Evolutionary conservation across 2,113 vertebrate species (phyloP), one percentile per base, ranked within the genome.

Genomic region (Macrotus californicus): DNA sequence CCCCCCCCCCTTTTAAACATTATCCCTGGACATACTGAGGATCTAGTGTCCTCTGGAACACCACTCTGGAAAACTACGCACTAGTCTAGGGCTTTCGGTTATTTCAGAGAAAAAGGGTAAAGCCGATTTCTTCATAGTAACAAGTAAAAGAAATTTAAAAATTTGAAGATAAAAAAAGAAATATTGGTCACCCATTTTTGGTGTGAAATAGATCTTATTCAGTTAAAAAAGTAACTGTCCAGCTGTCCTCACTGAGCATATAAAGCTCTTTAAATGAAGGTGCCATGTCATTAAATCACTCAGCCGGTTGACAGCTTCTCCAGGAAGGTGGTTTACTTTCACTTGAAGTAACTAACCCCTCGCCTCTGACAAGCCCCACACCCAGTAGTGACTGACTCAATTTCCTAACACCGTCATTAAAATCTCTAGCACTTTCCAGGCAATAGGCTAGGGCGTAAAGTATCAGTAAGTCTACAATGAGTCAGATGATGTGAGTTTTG

Each of bases 351-450:
- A 92, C 80, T 79, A 84, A 92, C 80, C 59, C 54, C 76, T 93
- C 64, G 86, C 85, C 50, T 70, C 56, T 31, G 66, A 92, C 83
- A 54, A 92, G 73, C 77, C 82, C 75, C 93, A 96, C 89, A 93
- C 95, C 96, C 87, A 52, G 22, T 26, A 50, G 73, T 97, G 94
- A 95, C 91, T 97, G 94, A 95, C 91, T 97, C 96, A 96, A 46
- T 39, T 79, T 91, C 77, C 2, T n/a, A 90, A 87, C 43, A 80
- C 72, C 87, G 13, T 59, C 72, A 56, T 76, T 87, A 76, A 90
- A 43, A 50, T 61, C 87, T 48, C 84, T n/a, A 41, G 86, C 56
- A 46, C 59, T 88, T 94, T 36, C 76, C 31, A 61, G 84, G 91
- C 79, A 75, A 29, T 11, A 77, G 75, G 39, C 75, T n/a, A 14